Evolutionary conservation across 2,797 vertebrate species (phyloP).

Genomic region (Enoplosus armatus): DNA sequence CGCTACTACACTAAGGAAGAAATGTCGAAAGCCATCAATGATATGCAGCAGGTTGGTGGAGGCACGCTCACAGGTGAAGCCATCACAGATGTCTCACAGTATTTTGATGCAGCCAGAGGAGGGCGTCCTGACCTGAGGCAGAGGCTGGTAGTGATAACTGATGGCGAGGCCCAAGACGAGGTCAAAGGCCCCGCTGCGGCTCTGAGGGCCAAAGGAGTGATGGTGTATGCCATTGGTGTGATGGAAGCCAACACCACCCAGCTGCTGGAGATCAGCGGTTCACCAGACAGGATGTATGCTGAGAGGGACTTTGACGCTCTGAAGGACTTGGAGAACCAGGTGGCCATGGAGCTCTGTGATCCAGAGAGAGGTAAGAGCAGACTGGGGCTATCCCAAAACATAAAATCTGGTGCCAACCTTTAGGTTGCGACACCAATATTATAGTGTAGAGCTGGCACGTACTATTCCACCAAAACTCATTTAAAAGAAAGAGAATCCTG

Average conservation of each 20-base stretch:
- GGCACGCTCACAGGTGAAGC: slow-evolving; percentile 85
- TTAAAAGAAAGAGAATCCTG: not conserved
- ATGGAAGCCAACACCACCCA: slow-evolving; percentile 80
- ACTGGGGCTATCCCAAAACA: not conserved
- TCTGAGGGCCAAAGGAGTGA: slow-evolving; percentile 84
- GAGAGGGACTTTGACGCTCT: slow-evolving; percentile 84
- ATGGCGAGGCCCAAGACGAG: slow-evolving; percentile 85
- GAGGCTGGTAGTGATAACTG: slow-evolving; percentile 89
- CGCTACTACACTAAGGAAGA: slow-evolving; percentile 46
- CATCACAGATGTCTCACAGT: slow-evolving; percentile 63
- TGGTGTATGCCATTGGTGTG: slow-evolving; percentile 88
- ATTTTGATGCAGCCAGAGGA: slow-evolving; percentile 64
- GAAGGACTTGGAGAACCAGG: slow-evolving; percentile 81
- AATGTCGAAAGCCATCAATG: slow-evolving; percentile 69
- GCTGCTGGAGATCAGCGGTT: slow-evolving; percentile 85
- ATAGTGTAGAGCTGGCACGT: too few relatives aligned
- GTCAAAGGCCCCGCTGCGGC: slow-evolving; percentile 77
- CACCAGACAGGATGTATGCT: slow-evolving; percentile 71
- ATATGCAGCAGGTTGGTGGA: slow-evolving; percentile 61
- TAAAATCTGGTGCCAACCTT: not conserved
- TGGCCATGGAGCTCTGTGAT: slow-evolving; percentile 86
- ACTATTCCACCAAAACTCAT: not conserved
- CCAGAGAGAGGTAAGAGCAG: slow-evolving; percentile 80
- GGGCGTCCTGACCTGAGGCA: slow-evolving; percentile 79
- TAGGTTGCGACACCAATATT: not conserved